These are phyloP conservation scores for Nephotettix cincticeps DNA, from an alignment of 1,140 invertebrate genomes.

Conservation along the genomic window DNA sequence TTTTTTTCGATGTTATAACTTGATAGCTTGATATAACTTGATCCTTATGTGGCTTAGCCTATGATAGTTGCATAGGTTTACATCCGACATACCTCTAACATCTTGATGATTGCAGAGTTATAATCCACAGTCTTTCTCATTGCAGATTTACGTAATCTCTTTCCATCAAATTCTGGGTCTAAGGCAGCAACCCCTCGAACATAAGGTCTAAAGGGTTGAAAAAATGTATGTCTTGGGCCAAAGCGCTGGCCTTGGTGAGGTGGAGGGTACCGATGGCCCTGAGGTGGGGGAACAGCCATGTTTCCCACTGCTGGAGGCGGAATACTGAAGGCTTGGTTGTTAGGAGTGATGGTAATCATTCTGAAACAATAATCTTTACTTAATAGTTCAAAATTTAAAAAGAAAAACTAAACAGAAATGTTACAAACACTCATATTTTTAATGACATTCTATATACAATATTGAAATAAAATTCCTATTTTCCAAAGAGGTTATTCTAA, in stretches of 20 bases:
- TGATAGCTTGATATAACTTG: no score
- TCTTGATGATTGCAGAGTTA: constrained; percentile 93
- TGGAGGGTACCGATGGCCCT: not conserved
- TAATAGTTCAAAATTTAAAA: no score
- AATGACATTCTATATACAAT: no score
- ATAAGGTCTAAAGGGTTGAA: constrained; percentile 37
- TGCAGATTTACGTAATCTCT: constrained; percentile 91
- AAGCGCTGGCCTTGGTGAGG: constrained; percentile 25
- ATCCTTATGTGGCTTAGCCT: no score
- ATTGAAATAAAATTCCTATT: no score
- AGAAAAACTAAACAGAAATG: no score
- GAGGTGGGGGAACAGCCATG: constrained; percentile 27
- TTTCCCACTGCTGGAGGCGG: constrained; percentile 26
- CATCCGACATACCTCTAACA: constrained; percentile 79
- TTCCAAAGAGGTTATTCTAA: no score
- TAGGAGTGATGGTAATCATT: constrained; percentile 40
- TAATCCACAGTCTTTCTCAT: constrained; percentile 98
- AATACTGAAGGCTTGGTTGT: constrained; percentile 17
- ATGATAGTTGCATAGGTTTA: no score
- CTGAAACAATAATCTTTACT: no score
- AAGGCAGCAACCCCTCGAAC: constrained; percentile 32
- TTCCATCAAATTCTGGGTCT: constrained; percentile 85
- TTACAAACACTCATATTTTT: no score
- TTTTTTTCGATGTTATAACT: no score
- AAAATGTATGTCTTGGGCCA: constrained; percentile 36